Conservation (phyloP, 1,140 invertebrate genomes). For the Grapholita molesta region DNA sequence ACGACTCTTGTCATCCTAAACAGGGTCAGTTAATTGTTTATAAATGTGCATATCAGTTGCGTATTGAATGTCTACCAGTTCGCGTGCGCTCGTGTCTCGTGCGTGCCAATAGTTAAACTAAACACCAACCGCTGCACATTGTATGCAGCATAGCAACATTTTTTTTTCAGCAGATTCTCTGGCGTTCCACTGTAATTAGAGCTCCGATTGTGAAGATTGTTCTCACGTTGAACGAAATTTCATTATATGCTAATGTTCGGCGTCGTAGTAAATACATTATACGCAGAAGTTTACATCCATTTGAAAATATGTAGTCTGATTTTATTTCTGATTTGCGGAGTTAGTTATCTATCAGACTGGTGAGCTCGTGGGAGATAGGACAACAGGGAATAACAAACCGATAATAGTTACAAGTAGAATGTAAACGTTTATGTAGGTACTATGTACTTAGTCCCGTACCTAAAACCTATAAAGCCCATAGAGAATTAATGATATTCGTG, state of each 20-base stretch:
- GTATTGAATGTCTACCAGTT: neutral
- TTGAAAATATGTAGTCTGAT: neutral
- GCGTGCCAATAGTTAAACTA: slow-evolving; percentile 20
- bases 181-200: slow-evolving; percentile 47
- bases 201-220: slow-evolving; percentile 44
- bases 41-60: neutral
- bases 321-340: too few species aligned
- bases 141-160: slow-evolving; percentile 43
- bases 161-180: slow-evolving; percentile 41
- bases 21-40: neutral
- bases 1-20: neutral
- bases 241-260: slow-evolving; percentile 52
- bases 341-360: too few species aligned
- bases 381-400: too few species aligned
- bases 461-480: too few species aligned
- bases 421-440: too few species aligned
- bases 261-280: slow-evolving; percentile 38
- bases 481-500: too few species aligned
- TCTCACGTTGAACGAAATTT: slow-evolving; percentile 45
- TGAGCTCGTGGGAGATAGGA: too few species aligned
- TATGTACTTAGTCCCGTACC: too few species aligned
- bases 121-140: slow-evolving; percentile 34
- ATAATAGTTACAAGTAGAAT: too few species aligned
- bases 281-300: slow-evolving; percentile 22
- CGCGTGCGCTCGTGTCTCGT: slow-evolving; percentile 17